phyloP scores from a whole-genome alignment of 1,140 invertebrate genomes.

The Lepidostoma basale region DNA sequence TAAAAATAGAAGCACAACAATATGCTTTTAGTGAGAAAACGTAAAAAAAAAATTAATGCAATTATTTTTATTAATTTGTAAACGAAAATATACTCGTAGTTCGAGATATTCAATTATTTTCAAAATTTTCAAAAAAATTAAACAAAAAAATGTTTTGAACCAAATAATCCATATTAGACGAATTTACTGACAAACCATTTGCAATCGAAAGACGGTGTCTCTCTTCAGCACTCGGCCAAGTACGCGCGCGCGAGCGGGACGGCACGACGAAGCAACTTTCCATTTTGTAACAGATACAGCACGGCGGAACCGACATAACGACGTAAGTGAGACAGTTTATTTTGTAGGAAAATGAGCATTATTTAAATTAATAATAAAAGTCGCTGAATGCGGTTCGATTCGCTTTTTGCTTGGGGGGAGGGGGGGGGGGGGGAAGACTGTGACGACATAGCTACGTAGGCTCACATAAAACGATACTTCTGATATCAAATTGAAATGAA shows the following conservation, averaged over 20 bases:
- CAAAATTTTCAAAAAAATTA: no score
- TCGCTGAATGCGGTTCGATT: no score
- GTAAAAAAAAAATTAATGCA: no score
- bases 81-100: no score
- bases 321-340: neutral
- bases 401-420: no score
- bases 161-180: constrained; percentile 19
- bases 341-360: neutral
- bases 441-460: constrained; percentile 34
- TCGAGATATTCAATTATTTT: no score
- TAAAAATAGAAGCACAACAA: no score
- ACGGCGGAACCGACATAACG: constrained; percentile 6
- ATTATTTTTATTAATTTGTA: no score
- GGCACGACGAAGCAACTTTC: constrained; percentile 38
- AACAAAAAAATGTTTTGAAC: neutral
- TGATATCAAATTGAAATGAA: constrained; percentile 38
- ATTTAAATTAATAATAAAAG: neutral
- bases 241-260: constrained; percentile 26
- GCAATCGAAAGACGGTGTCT: constrained; percentile 29
- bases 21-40: no score
- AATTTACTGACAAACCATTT: constrained; percentile 18
- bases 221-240: neutral
- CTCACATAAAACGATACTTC: constrained; percentile 42
- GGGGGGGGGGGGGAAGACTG: neutral
- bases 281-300: constrained; percentile 44